phyloP scores from a whole-genome alignment of 2,888 invertebrate genomes.

The Zaprionus bogoriensis region DNA sequence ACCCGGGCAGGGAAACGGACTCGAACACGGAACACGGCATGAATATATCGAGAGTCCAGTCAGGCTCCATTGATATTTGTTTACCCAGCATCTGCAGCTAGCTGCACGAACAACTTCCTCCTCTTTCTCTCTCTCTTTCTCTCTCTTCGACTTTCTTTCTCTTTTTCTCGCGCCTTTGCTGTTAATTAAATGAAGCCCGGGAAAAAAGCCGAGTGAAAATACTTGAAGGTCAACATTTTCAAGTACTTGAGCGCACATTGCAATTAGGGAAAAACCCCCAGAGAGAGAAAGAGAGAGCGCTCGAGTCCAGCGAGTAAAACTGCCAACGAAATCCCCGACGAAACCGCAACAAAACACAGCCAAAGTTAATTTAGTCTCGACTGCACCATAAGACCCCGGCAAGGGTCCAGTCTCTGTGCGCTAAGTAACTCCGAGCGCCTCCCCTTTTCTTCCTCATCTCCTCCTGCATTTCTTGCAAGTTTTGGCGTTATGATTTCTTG shows the following conservation, averaged over 20 bases:
- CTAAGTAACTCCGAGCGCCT: conserved; percentile 34
- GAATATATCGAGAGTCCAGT: background rate
- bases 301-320: conserved; percentile 22
- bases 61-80: conserved; percentile 39
- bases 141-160: background rate
- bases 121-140: background rate
- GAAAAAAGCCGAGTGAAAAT: conserved; percentile 24
- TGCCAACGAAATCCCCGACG: conserved; percentile 18
- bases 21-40: conserved; percentile 20
- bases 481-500: conserved; percentile 31
- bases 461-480: conserved; percentile 41
- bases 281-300: conserved; percentile 48
- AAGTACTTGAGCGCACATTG: conserved; percentile 52
- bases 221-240: conserved; percentile 70
- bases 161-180: conserved; percentile 12
- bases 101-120: background rate
- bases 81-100: conserved; percentile 10
- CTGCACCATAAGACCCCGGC: conserved; percentile 25
- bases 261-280: conserved; percentile 49
- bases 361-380: conserved; percentile 65
- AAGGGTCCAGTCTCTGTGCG: conserved; percentile 20
- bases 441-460: conserved; percentile 5
- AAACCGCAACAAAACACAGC: conserved; percentile 50
- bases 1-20: too few relatives aligned
- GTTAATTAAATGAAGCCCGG: conserved; percentile 64